A percentile compares a stretch with the other conserved stretches of the same genome.
Evolutionary conservation across 2,888 invertebrate genomes (phyloP).

Genomic region (Hydropsyche betteni): DNA sequence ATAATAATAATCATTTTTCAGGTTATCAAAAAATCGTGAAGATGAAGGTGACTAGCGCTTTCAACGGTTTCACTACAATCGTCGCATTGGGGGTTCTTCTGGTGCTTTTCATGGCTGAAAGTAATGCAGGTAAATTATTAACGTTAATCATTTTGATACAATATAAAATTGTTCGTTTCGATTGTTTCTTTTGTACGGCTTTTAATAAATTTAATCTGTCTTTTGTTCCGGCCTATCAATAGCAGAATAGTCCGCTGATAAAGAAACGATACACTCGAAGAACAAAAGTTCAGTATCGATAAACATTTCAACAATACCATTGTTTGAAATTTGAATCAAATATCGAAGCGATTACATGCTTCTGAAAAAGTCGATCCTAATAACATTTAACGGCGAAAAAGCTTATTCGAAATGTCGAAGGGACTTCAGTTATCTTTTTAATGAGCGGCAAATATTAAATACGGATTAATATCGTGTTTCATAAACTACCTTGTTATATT

Average conservation of each 20-base stretch:
- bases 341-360: no score
- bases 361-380: no score
- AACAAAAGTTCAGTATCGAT: slow-evolving; percentile 6
- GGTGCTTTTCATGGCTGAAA: slow-evolving; percentile 14
- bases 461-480: no score
- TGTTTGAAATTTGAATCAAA: no score
- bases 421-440: no score
- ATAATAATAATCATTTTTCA: no score
- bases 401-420: no score
- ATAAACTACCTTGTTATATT: no score
- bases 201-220: slow-evolving; percentile 15
- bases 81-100: slow-evolving; percentile 16
- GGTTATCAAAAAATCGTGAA: neutral
- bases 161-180: neutral
- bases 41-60: slow-evolving; percentile 26
- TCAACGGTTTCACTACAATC: slow-evolving; percentile 29
- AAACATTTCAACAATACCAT: no score
- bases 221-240: neutral
- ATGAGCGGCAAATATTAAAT: no score
- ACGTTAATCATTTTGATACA: neutral
- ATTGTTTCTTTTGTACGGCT: neutral
- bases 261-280: neutral
- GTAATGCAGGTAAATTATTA: slow-evolving; percentile 25
- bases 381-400: no score
- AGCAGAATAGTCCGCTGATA: neutral